Conservation (phyloP, 2,797 vertebrate genomes). For the Acridotheres tristis region DNA sequence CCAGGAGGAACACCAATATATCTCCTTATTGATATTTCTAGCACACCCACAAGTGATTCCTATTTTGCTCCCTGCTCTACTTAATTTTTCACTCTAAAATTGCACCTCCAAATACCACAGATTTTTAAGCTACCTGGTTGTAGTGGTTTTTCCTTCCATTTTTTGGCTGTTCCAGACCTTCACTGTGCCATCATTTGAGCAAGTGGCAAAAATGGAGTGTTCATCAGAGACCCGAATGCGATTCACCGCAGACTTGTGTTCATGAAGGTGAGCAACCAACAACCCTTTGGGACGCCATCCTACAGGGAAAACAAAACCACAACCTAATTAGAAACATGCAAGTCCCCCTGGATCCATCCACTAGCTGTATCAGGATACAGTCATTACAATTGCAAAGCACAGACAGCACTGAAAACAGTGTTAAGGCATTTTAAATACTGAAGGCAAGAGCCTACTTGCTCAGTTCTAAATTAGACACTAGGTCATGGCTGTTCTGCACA, state of each 20-base stretch:
- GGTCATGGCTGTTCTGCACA: not conserved
- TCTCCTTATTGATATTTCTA: not conserved
- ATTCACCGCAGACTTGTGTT: constrained; percentile 95
- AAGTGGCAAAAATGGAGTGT: constrained; percentile 95
- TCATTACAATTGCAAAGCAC: not conserved
- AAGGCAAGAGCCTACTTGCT: not conserved
- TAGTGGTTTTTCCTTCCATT: constrained; percentile 99
- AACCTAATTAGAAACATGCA: not conserved
- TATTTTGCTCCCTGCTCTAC: not conserved
- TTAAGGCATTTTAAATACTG: not conserved
- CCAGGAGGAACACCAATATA: not conserved
- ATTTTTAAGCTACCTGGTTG: constrained; percentile 84
- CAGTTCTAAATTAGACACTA: not conserved
- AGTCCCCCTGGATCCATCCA: not conserved
- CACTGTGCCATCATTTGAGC: constrained; percentile 95
- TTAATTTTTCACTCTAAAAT: not conserved
- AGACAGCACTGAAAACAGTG: not conserved
- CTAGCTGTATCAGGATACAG: not conserved
- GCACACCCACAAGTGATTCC: not conserved
- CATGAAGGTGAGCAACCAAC: constrained; percentile 94
- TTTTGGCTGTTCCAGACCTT: constrained; percentile 99
- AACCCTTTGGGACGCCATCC: constrained; percentile 97
- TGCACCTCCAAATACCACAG: not conserved
- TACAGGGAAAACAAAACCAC: constrained; percentile 56
- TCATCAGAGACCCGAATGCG: constrained; percentile 94